Percentiles rank a stretch among this genome's conserved stretches.
Evolutionary conservation across 2,888 invertebrate genomes (phyloP).

Genomic region (Ectropis crepuscularia): DNA sequence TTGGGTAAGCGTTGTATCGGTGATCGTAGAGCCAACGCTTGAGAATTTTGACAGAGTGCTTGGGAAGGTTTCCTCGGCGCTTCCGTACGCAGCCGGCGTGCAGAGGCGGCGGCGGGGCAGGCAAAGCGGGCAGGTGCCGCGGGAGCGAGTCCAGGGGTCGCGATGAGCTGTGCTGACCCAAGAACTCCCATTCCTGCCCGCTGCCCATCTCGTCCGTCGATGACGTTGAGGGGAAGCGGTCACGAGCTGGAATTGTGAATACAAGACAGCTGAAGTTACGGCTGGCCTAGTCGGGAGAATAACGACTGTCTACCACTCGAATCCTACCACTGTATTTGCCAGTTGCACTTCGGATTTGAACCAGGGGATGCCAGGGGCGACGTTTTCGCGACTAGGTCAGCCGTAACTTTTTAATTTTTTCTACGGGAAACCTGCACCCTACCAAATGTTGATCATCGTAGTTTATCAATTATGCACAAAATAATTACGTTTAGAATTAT

Average conservation of each 20-base stretch:
- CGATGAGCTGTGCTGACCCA: conserved; percentile 43
- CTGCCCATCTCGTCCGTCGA: conserved; percentile 88
- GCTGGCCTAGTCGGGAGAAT: not conserved
- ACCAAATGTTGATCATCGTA: too few species aligned
- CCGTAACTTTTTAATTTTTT: too few species aligned
- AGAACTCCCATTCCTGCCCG: conserved; percentile 82
- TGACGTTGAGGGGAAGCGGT: conserved; percentile 88
- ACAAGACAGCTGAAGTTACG: too few species aligned
- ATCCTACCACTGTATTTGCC: too few species aligned
- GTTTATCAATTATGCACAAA: too few species aligned
- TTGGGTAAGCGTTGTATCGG: conserved; percentile 97
- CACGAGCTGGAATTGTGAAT: conserved; percentile 78
- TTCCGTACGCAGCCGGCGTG: conserved; percentile 87
- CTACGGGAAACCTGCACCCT: too few species aligned
- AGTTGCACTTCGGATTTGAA: not conserved
- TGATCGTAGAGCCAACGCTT: conserved; percentile 97
- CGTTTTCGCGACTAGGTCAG: too few species aligned
- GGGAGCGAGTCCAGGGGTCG: conserved; percentile 40
- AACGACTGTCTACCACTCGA: not conserved
- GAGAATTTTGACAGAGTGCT: conserved; percentile 95
- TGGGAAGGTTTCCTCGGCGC: conserved; percentile 95
- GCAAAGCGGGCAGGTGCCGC: conserved; percentile 38
- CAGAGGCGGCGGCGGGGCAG: conserved; percentile 48
- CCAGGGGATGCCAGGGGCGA: too few species aligned
- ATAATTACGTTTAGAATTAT: too few species aligned